Conservation (phyloP, 2,113 vertebrate genomes). For the Chaetodon trifascialis region DNA sequence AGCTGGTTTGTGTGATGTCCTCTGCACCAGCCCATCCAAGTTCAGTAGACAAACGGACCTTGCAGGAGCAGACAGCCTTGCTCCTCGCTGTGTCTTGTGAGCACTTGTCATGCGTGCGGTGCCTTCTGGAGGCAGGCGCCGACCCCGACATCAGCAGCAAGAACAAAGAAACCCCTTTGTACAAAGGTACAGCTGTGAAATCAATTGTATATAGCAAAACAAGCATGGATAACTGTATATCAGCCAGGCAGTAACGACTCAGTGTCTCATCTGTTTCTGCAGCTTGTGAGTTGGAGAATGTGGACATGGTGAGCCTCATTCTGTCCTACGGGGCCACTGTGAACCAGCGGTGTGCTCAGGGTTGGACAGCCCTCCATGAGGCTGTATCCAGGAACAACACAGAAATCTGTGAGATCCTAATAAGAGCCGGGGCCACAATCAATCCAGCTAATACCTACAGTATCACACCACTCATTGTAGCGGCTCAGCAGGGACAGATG, state of each 20-base stretch:
- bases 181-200: constrained; percentile 87
- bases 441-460: constrained; percentile 90
- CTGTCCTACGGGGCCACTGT: constrained; percentile 88
- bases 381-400: constrained; percentile 89
- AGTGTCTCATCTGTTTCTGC: constrained; percentile 16
- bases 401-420: constrained; percentile 89
- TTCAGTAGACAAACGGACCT: constrained; percentile 92
- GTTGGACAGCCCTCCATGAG: constrained; percentile 95
- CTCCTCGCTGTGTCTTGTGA: constrained; percentile 89
- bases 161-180: constrained; percentile 92
- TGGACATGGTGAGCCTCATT: constrained; percentile 86
- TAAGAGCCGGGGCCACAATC: constrained; percentile 89
- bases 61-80: constrained; percentile 93
- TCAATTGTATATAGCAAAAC: constrained; percentile 9
- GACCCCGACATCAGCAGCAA: constrained; percentile 96
- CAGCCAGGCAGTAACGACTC: neutral
- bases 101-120: constrained; percentile 88
- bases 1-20: constrained; percentile 2
- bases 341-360: constrained; percentile 93
- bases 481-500: constrained; percentile 91
- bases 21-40: constrained; percentile 86
- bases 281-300: constrained; percentile 93
- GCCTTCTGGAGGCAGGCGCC: constrained; percentile 90
- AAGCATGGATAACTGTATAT: neutral
- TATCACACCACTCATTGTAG: constrained; percentile 92